Percentiles rank a stretch among this genome's conserved stretches.
These are phyloP conservation scores for Caenorhabditis sp. DNA, from an alignment of 2,888 invertebrate genomes.

Conservation along the genomic window DNA sequence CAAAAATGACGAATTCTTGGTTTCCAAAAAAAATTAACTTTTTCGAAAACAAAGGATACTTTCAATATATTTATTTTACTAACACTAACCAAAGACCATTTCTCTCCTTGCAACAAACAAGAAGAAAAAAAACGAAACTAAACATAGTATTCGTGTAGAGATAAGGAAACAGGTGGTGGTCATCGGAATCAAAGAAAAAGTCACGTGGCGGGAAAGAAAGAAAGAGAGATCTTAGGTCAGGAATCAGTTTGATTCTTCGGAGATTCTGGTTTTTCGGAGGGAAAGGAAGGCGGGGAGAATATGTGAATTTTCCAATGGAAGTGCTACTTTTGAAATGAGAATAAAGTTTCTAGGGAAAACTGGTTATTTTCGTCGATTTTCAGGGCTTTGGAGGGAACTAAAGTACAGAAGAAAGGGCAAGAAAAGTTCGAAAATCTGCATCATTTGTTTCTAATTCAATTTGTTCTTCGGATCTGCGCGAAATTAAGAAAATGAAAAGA, in stretches of 20 bases:
- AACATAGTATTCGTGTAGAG: slow-evolving; percentile 8
- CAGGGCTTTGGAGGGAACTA: too few species aligned
- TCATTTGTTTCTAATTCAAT: too few species aligned
- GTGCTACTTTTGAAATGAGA: too few species aligned
- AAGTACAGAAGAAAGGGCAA: too few species aligned
- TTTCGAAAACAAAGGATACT: not conserved
- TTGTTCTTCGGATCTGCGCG: not conserved
- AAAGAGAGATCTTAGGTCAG: slow-evolving; percentile 11
- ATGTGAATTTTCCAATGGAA: too few species aligned
- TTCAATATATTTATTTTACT: too few species aligned
- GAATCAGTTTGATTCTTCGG: slow-evolving; percentile 4
- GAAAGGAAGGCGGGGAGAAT: not conserved
- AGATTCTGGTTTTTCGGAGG: not conserved
- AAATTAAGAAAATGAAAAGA: too few species aligned
- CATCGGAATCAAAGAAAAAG: slow-evolving; percentile 11
- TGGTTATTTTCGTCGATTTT: too few species aligned
- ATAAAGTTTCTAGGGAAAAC: too few species aligned
- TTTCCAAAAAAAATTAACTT: slow-evolving; percentile 17
- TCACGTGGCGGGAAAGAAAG: slow-evolving; percentile 20
- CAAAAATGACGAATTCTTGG: slow-evolving; percentile 6
- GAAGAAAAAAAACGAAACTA: slow-evolving; percentile 10
- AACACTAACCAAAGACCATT: slow-evolving; percentile 25
- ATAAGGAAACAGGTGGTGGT: slow-evolving; percentile 22
- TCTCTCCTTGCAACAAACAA: slow-evolving; percentile 19
- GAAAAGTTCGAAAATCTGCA: too few species aligned